A percentile compares a stretch with the other conserved stretches of the same genome.
These are phyloP conservation scores for Neoarius graeffei DNA, from an alignment of 2,113 vertebrate genomes.

Conservation along the genomic window DNA sequence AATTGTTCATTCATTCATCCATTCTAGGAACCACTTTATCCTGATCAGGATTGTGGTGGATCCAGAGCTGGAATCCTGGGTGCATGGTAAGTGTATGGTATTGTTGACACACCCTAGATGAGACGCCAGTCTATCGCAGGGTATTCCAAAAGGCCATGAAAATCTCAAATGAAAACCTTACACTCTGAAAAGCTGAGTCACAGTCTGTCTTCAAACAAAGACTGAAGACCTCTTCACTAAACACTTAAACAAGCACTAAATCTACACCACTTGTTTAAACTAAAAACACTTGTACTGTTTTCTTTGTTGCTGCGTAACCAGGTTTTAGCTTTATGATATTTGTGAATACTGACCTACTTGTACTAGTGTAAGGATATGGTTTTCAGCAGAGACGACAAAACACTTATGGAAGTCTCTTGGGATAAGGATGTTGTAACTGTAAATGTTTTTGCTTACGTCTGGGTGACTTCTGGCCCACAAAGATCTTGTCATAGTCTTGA, in stretches of 20 bases:
- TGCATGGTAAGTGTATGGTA: background rate
- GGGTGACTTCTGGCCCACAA: background rate
- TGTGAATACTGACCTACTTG: background rate
- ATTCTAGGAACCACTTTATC: background rate
- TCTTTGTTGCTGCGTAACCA: background rate
- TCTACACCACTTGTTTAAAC: background rate
- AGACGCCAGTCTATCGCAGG: background rate
- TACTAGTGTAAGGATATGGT: too few relatives aligned
- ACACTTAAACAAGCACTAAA: background rate
- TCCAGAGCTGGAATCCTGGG: background rate
- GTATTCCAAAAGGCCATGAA: background rate
- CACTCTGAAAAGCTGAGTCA: slow-evolving; percentile 16
- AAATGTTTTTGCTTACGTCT: background rate
- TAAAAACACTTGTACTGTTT: background rate
- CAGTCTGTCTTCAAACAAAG: background rate
- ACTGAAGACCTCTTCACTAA: background rate
- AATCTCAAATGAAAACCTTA: background rate
- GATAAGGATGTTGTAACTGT: background rate
- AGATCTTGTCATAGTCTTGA: background rate
- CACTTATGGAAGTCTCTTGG: background rate
- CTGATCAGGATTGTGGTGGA: background rate
- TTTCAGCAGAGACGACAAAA: background rate
- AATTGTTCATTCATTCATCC: background rate
- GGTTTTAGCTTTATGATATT: background rate
- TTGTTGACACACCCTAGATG: background rate